Evolutionary conservation across 1,140 invertebrate species (phyloP).

Genomic region (Hesperophylax magnus): DNA sequence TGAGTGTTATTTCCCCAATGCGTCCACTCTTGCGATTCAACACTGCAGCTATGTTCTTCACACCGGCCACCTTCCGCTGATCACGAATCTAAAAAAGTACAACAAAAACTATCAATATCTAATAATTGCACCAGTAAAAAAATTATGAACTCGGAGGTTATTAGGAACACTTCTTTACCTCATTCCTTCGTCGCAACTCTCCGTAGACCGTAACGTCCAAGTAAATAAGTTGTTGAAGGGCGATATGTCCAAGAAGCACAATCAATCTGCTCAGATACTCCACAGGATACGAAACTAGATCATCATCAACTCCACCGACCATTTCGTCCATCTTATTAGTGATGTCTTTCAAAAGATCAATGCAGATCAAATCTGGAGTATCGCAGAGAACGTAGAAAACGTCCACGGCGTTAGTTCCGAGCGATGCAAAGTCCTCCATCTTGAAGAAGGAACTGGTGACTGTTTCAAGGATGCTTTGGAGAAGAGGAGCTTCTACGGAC

Average conservation of each 20-base stretch:
- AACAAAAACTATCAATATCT: neutral
- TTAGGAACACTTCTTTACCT: conserved; percentile 59
- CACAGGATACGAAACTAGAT: conserved; percentile 62
- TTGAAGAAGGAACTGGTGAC: conserved; percentile 64
- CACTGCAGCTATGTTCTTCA: conserved; percentile 37
- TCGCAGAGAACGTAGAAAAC: conserved; percentile 67
- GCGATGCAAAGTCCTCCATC: conserved; percentile 64
- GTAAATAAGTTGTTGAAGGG: conserved; percentile 82
- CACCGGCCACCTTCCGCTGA: conserved; percentile 48
- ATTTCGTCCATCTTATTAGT: conserved; percentile 62
- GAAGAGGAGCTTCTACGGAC: conserved; percentile 62
- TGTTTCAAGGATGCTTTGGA: conserved; percentile 63
- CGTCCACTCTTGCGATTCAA: conserved; percentile 35
- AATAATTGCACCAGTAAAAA: neutral
- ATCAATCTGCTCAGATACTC: conserved; percentile 77
- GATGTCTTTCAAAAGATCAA: conserved; percentile 64
- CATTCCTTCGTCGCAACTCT: conserved; percentile 67
- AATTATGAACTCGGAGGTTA: neutral
- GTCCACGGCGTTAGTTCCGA: conserved; percentile 64
- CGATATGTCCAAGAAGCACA: conserved; percentile 80
- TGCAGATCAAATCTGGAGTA: conserved; percentile 64
- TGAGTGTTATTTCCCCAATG: conserved; percentile 37
- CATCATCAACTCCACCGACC: conserved; percentile 59
- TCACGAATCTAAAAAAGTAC: conserved; percentile 47
- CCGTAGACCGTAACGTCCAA: conserved; percentile 84